Evolutionary conservation across 2,888 invertebrate genomes (phyloP).

Genomic region (Eupsilia transversa): DNA sequence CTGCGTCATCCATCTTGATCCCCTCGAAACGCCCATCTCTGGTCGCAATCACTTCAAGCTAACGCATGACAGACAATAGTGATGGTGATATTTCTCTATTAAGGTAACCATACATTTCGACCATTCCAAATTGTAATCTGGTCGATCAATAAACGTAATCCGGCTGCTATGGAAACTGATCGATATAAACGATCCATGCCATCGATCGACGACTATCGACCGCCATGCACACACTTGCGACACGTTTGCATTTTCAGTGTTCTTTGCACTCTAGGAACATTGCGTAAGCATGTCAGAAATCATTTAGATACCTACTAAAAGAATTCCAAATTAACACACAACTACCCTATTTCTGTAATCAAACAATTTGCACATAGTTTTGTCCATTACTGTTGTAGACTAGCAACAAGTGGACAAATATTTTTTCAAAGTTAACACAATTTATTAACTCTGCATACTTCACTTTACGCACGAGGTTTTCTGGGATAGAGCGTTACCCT

Average conservation of each 20-base stretch:
- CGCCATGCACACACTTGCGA: background rate
- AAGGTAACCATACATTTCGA: background rate
- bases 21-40: constrained; percentile 9
- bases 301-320: background rate
- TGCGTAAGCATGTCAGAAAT: background rate
- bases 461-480: constrained; percentile 5
- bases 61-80: background rate
- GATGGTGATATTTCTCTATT: background rate
- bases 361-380: constrained; percentile 46
- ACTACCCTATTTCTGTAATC: constrained; percentile 10
- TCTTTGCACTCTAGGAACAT: background rate
- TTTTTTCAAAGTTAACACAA: constrained; percentile 65
- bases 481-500: background rate
- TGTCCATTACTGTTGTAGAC: constrained; percentile 17
- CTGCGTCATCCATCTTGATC: constrained; percentile 7
- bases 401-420: constrained; percentile 69
- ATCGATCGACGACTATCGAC: background rate
- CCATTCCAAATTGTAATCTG: background rate
- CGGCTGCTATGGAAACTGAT: too few species aligned
- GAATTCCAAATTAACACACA: constrained; percentile 22
- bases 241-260: too few species aligned
- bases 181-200: background rate
- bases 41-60: background rate
- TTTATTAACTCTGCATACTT: constrained; percentile 58
- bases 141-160: background rate